Evolutionary conservation across 2,888 invertebrate species (phyloP).

Genomic region (Metopia argyrocephala): DNA sequence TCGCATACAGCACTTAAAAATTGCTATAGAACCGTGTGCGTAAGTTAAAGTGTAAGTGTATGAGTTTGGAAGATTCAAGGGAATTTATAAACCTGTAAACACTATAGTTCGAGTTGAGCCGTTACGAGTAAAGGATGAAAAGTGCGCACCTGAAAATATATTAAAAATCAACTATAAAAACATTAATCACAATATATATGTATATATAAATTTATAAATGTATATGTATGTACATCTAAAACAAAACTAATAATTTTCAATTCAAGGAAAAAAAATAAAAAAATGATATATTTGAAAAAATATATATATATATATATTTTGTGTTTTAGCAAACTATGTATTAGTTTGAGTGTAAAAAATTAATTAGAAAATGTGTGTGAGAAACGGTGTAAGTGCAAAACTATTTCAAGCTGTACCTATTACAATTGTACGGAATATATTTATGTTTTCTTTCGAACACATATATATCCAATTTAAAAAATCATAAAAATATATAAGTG

Average conservation of each 20-base stretch:
- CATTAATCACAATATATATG: neutral
- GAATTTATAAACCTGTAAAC: slow-evolving; percentile 35
- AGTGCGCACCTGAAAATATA: slow-evolving; percentile 27
- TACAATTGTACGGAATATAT: too few species aligned
- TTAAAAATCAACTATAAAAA: neutral
- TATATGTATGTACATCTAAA: too few species aligned
- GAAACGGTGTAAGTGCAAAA: neutral
- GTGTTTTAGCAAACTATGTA: too few species aligned
- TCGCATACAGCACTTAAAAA: slow-evolving; percentile 3
- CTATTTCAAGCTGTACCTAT: too few species aligned
- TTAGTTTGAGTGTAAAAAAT: neutral
- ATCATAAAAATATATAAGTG: too few species aligned
- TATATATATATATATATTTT: too few species aligned
- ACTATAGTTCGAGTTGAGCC: slow-evolving; percentile 62
- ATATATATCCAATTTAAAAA: too few species aligned
- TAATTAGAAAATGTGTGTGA: neutral
- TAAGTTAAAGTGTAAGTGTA: slow-evolving; percentile 23
- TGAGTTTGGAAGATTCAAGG: slow-evolving; percentile 19
- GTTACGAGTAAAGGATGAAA: slow-evolving; percentile 55
- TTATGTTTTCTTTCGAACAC: too few species aligned
- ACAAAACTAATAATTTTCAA: too few species aligned
- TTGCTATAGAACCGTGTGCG: neutral
- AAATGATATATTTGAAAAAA: too few species aligned
- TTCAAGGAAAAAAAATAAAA: too few species aligned
- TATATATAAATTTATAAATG: too few species aligned